phyloP scores from a whole-genome alignment of 2,113 vertebrate genomes.

The Ariopsis seemanni region DNA sequence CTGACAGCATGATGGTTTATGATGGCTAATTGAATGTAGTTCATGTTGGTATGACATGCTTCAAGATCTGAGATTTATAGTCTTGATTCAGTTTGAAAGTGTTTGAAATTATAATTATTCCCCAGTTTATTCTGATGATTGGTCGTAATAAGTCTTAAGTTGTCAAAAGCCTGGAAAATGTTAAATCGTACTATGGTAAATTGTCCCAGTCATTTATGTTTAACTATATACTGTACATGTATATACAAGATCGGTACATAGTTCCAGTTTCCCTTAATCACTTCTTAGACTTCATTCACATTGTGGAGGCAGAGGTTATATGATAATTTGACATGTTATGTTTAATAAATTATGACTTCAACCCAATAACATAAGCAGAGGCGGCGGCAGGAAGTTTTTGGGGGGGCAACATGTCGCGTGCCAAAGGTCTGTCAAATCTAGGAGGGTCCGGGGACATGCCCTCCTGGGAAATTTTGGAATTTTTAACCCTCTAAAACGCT shows the following conservation, averaged over 20 bases:
- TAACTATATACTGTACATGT: background rate
- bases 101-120: background rate
- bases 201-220: background rate
- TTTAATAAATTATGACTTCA: conserved; percentile 24
- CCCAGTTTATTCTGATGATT: background rate
- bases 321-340: background rate
- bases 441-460: too few relatives aligned
- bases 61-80: background rate
- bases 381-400: too few relatives aligned
- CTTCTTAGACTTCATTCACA: background rate
- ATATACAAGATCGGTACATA: background rate
- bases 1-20: background rate
- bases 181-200: background rate
- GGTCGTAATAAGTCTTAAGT: background rate
- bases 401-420: too few relatives aligned
- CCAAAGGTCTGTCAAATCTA: too few relatives aligned
- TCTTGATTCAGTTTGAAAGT: background rate
- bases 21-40: background rate
- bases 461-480: too few relatives aligned
- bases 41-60: background rate
- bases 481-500: too few relatives aligned
- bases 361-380: conserved; percentile 39
- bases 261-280: background rate
- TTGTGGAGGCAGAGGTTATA: background rate
- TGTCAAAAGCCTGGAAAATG: background rate